phyloP scores from a whole-genome alignment of 2,888 invertebrate genomes.

The Hirtodrosophila confusa region DNA sequence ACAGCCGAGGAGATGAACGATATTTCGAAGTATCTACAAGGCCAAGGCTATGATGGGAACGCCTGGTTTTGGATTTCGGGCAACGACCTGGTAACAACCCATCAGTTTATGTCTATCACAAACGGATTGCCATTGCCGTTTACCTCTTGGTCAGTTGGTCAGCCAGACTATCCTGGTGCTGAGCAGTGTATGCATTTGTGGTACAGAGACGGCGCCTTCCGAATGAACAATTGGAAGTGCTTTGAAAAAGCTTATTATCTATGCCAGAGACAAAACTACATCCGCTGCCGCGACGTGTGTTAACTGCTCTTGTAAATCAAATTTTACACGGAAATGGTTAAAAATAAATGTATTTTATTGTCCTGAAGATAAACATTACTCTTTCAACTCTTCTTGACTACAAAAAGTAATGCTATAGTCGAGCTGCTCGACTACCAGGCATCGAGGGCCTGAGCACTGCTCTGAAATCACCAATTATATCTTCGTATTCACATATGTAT shows the following conservation, averaged over 20 bases:
- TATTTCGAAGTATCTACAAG: slow-evolving; percentile 22
- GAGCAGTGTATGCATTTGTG: slow-evolving; percentile 48
- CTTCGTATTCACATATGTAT: too few relatives aligned
- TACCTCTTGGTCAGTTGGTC: slow-evolving; percentile 31
- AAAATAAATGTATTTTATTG: too few relatives aligned
- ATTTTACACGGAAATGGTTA: too few relatives aligned
- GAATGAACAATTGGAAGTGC: slow-evolving; percentile 41
- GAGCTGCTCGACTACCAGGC: too few relatives aligned
- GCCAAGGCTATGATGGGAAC: neutral
- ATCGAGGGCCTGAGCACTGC: too few relatives aligned
- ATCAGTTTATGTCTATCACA: slow-evolving; percentile 22
- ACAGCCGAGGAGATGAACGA: slow-evolving; percentile 32
- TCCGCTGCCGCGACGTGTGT: slow-evolving; percentile 13
- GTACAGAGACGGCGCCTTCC: slow-evolving; percentile 14
- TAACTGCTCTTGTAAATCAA: neutral
- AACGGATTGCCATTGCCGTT: slow-evolving; percentile 27
- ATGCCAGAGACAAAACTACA: slow-evolving; percentile 36
- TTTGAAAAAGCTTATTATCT: slow-evolving; percentile 9
- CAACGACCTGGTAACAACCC: slow-evolving; percentile 29
- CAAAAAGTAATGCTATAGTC: too few relatives aligned
- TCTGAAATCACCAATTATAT: too few relatives aligned
- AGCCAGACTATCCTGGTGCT: slow-evolving; percentile 30
- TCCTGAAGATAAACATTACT: too few relatives aligned
- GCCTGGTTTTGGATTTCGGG: slow-evolving; percentile 41
- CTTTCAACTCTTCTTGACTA: too few relatives aligned